These are phyloP conservation scores for Dioctria linearis DNA, from an alignment of 2,888 invertebrate species.

Conservation along the genomic window DNA sequence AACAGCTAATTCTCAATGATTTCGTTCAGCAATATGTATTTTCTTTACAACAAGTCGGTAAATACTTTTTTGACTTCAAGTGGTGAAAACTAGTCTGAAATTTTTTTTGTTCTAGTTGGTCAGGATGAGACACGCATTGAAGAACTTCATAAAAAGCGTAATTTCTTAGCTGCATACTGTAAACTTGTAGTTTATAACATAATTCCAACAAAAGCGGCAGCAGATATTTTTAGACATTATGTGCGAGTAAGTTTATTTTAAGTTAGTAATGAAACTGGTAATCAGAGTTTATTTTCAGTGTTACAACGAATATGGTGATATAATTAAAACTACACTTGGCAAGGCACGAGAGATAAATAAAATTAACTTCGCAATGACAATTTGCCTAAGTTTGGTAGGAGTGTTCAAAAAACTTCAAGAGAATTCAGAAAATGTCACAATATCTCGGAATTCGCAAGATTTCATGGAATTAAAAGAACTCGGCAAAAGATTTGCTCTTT, in stretches of 20 bases:
- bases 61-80: not conserved
- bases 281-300: conserved; percentile 74
- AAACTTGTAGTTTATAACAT: conserved; percentile 98
- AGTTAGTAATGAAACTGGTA: conserved; percentile 16
- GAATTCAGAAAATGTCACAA: conserved; percentile 70
- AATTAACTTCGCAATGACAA: conserved; percentile 94
- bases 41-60: conserved; percentile 91
- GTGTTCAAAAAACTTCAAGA: conserved; percentile 83
- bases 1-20: conserved; percentile 87
- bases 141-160: conserved; percentile 95
- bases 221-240: conserved; percentile 97
- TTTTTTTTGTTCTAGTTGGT: conserved; percentile 75
- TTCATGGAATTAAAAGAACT: conserved; percentile 95
- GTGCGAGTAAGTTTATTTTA: conserved; percentile 79
- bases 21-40: conserved; percentile 96
- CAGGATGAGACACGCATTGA: conserved; percentile 98
- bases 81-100: not conserved
- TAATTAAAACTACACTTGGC: conserved; percentile 95
- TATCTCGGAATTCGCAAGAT: conserved; percentile 83
- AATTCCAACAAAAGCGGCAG: conserved; percentile 91
- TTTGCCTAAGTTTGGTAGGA: conserved; percentile 92
- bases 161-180: conserved; percentile 96
- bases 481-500: conserved; percentile 95
- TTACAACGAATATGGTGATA: conserved; percentile 98
- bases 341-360: conserved; percentile 99